Evolutionary conservation across 1,140 invertebrate species (phyloP).

Genomic region (Rhopalosiphum maidis): DNA sequence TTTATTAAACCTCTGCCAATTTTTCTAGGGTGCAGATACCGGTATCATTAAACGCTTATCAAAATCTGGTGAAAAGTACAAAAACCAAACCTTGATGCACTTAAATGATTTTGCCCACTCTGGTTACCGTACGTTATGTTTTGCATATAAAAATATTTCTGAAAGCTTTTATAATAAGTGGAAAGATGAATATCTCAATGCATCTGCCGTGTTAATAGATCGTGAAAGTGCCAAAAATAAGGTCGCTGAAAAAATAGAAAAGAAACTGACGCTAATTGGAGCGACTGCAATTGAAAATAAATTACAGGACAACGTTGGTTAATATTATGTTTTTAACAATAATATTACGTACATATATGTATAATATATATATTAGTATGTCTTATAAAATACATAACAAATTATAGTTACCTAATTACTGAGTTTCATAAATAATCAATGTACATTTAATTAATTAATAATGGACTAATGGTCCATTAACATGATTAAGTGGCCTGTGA

Average conservation of each 20-base stretch:
- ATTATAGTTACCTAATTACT: not conserved
- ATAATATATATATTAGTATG: not conserved
- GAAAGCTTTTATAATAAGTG: slow-evolving; percentile 13
- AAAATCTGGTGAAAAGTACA: not conserved
- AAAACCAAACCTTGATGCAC: not conserved
- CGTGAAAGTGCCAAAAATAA: slow-evolving; percentile 17
- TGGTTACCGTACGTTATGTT: slow-evolving; percentile 50
- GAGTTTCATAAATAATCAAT: not conserved
- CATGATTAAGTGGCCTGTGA: too few relatives aligned
- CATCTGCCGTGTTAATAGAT: slow-evolving; percentile 56
- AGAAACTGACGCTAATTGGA: slow-evolving; percentile 73
- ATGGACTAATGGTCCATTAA: too few relatives aligned
- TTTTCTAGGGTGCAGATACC: slow-evolving; percentile 45
- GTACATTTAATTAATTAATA: too few relatives aligned
- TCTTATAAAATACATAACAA: not conserved
- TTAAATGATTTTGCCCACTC: slow-evolving; percentile 47
- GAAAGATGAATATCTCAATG: slow-evolving; percentile 59
- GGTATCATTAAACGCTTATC: slow-evolving; percentile 33
- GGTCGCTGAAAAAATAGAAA: slow-evolving; percentile 65
- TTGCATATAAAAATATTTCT: slow-evolving; percentile 24
- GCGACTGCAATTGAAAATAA: slow-evolving; percentile 85
- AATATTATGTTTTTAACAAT: not conserved
- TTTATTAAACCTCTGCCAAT: not conserved
- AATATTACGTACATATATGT: not conserved
- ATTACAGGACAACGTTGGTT: slow-evolving; percentile 76